Conservation (phyloP, 2,888 invertebrate genomes). For the Drosophila maculinotata region DNA sequence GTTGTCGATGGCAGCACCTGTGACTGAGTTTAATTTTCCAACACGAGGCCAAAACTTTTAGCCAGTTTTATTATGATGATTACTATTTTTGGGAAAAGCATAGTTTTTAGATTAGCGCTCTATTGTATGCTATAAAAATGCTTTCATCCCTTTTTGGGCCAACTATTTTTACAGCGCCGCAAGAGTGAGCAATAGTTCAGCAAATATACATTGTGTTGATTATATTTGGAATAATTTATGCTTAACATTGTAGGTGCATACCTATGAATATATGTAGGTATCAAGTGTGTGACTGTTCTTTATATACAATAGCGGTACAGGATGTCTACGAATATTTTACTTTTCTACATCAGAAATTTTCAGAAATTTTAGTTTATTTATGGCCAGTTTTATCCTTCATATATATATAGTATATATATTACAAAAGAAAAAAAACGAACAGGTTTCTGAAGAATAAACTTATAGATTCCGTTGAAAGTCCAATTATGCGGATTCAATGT, state of each 20-base stretch:
- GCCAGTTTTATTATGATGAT: constrained; percentile 60
- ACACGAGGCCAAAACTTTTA: constrained; percentile 26
- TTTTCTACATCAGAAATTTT: too few species aligned
- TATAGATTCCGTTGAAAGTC: neutral
- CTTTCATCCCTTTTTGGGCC: constrained; percentile 1
- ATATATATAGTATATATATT: too few species aligned
- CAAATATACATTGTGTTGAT: constrained; percentile 15
- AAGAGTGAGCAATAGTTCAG: constrained; percentile 16
- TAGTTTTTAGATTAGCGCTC: constrained; percentile 51
- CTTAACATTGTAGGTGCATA: neutral
- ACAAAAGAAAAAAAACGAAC: too few species aligned
- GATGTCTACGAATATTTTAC: too few species aligned
- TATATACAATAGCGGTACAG: too few species aligned
- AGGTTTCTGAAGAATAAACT: too few species aligned
- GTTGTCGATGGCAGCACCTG: constrained; percentile 59
- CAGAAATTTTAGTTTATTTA: too few species aligned
- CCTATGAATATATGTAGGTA: neutral
- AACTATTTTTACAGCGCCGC: constrained; percentile 16
- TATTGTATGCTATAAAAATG: constrained; percentile 73
- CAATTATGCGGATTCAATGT: neutral
- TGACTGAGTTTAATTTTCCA: constrained; percentile 47
- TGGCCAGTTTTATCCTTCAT: too few species aligned
- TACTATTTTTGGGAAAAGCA: constrained; percentile 46
- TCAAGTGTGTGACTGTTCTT: too few species aligned
- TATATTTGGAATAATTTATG: constrained; percentile 13